Evolutionary conservation across 2,113 vertebrate genomes (phyloP).

Genomic region (Heterocephalus glaber): DNA sequence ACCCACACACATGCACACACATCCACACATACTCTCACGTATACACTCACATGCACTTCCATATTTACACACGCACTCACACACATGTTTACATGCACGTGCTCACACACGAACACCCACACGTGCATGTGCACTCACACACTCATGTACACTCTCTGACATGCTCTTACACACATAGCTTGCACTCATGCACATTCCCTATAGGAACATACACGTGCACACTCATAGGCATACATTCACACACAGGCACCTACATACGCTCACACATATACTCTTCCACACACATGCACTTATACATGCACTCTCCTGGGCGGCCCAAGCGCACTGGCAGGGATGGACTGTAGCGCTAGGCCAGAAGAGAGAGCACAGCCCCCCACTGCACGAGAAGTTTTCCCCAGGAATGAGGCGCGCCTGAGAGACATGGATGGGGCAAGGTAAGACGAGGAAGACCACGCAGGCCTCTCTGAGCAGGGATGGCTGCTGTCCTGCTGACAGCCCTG

Average conservation of each 20-base stretch:
- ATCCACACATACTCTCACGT: no score
- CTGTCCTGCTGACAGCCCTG: neutral
- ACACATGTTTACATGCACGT: neutral
- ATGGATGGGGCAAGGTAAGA: neutral
- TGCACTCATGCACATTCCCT: no score
- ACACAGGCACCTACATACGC: neutral
- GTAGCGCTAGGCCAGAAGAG: neutral
- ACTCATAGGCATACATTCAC: no score
- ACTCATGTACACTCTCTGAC: accelerated
- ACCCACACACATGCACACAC: accelerated
- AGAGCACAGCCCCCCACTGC: neutral
- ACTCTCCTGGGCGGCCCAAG: neutral
- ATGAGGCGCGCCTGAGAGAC: neutral
- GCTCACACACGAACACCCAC: accelerated
- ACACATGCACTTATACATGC: neutral
- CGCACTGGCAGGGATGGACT: neutral
- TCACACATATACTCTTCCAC: no score
- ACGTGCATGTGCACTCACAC: accelerated
- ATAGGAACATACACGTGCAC: no score
- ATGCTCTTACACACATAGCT: no score
- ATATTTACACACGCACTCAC: neutral
- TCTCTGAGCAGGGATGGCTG: neutral
- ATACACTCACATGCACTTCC: neutral
- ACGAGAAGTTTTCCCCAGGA: accelerated
- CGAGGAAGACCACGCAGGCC: neutral